Evolutionary conservation across 2,797 vertebrate species (phyloP), one percentile per base, ranked within the genome.

Genomic region (Sphenodon punctatus): DNA sequence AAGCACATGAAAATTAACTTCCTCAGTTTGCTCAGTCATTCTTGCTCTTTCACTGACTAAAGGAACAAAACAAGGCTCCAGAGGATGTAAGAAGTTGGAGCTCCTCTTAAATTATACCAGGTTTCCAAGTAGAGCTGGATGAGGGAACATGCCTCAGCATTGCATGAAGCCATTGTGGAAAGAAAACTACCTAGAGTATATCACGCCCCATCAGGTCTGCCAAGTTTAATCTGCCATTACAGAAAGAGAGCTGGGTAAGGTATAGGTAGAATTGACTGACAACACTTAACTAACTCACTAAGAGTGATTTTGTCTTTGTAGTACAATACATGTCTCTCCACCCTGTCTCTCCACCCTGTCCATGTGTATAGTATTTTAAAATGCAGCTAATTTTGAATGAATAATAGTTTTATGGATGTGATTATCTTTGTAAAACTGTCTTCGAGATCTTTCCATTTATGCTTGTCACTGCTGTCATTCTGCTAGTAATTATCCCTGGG

Each of bases 251-350:
- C 72, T 86, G 80, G 77, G 84, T 91, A 85, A 82, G 78, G 88
- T 91, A 91, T 88, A 70, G 90, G 82, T 92, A 25, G 92, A 73
- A 88, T 80, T 93, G 93, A 93, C 85, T 93, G 93, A 93, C 92
- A 92, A 82, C 76, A 80, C 77, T 90, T 92, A 92, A 68, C 86
- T 88, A 91, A 91, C 72, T 78, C 68, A 84, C 68, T 67, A 80
- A 76, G 78, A 80, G 48, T 87, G 80, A 86, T 72, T 88, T 67
- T 87, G 70, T 76, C 90, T 79, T 61, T 64, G 82, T 87, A 79
- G 55, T 78, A 82, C 79, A 72, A 79, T 59, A 69, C 59, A 9
- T 69, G n/a, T 87, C 85, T 88, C 89, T 79, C 81, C 38, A 41
- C 51, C 78, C 38, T 48, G 73, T 59, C 82, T 88, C 89, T 79